phyloP scores from a whole-genome alignment of 2,888 invertebrate species.

The Rhogogaster chlorosoma region DNA sequence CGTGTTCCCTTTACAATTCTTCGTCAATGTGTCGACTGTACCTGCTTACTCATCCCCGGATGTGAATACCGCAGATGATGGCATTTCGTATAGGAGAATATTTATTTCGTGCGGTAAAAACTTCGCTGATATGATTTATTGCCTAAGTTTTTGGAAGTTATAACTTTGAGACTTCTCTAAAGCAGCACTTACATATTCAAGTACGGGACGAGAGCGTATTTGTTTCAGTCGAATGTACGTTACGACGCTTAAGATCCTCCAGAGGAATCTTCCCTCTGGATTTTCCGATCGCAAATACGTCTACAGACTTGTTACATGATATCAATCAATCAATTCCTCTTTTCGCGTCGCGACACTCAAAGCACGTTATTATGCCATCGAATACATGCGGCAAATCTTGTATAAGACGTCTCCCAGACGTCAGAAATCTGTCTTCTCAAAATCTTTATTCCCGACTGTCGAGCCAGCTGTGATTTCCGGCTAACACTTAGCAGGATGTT shows the following conservation, averaged over 20 bases:
- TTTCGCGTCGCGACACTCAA: background rate
- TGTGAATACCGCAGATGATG: background rate
- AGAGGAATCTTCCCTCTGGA: background rate
- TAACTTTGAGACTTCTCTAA: background rate
- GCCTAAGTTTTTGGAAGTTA: background rate
- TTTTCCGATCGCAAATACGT: background rate
- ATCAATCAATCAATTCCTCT: constrained; percentile 11
- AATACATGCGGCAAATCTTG: constrained; percentile 21
- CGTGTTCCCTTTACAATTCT: background rate
- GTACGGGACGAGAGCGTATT: background rate
- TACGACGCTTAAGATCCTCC: background rate
- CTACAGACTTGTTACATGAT: background rate
- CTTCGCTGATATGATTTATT: constrained; percentile 20
- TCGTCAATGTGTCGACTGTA: background rate
- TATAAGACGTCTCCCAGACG: background rate
- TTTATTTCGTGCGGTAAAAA: constrained; percentile 8
- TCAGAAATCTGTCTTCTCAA: constrained; percentile 37
- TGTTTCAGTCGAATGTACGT: background rate
- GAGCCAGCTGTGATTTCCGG: constrained; percentile 47
- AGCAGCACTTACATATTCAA: background rate
- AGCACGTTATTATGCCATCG: background rate
- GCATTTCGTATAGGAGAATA: background rate
- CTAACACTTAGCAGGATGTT: constrained; percentile 33
- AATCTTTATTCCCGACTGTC: constrained; percentile 40
- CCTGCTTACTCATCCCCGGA: background rate